Conservation (phyloP, 64 coral and sea anemone species). For the Hydrozoanthus tunicans region DNA sequence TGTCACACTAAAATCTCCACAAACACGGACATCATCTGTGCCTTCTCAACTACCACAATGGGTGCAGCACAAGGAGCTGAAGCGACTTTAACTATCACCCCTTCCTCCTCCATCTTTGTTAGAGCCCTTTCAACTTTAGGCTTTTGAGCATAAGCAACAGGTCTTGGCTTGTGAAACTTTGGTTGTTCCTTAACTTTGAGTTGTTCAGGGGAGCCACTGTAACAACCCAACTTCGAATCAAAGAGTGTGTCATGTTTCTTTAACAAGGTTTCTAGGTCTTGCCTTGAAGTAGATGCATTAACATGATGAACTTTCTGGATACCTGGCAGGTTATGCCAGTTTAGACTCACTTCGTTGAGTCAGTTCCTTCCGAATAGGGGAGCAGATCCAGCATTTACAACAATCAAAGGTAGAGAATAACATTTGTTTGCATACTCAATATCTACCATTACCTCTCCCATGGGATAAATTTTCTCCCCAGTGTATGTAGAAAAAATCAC, state of each 20-base stretch:
- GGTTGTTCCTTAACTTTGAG: conserved; percentile 30
- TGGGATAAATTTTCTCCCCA: conserved; percentile 48
- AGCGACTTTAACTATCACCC: conserved; percentile 31
- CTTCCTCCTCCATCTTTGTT: conserved; percentile 27
- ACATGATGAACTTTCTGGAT: conserved; percentile 40
- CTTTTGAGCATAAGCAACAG: conserved; percentile 42
- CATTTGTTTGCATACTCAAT: conserved; percentile 38
- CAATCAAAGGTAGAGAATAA: conserved; percentile 19
- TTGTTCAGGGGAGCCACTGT: conserved; percentile 29
- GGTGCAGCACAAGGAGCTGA: conserved; percentile 44
- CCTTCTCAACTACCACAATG: conserved; percentile 57
- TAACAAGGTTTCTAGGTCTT: conserved; percentile 25
- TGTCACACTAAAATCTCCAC: conserved; percentile 76
- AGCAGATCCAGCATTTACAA: conserved; percentile 46
- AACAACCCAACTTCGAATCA: conserved; percentile 42
- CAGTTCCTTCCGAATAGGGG: conserved; percentile 57
- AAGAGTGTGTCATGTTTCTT: conserved; percentile 19
- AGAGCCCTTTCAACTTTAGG: conserved; percentile 32
- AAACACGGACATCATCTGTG: conserved; percentile 55
- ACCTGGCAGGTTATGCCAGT: conserved; percentile 63
- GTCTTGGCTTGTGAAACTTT: conserved; percentile 22
- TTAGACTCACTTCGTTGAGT: conserved; percentile 22
- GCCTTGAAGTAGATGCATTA: conserved; percentile 19
- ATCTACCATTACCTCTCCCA: conserved; percentile 46
- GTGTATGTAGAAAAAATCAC: conserved; percentile 49